Conservation (phyloP, 1,140 invertebrate genomes). For the Octopus bimaculoides region DNA sequence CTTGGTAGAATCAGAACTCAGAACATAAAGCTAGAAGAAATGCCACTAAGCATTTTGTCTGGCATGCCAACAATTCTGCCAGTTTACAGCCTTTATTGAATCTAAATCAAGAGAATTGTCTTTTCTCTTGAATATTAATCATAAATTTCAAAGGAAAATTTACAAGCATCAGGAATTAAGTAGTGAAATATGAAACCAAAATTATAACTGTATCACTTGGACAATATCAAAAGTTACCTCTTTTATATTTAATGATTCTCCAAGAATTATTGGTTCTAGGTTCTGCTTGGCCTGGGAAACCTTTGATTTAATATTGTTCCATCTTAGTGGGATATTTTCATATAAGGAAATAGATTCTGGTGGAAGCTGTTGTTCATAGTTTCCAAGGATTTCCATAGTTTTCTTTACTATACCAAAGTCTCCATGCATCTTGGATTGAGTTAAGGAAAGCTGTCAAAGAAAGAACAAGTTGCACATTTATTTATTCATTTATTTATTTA, state of each 20-base stretch:
- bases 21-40: too few relatives aligned
- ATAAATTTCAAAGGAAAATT: too few relatives aligned
- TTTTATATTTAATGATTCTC: slow-evolving; percentile 55
- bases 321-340: slow-evolving; percentile 49
- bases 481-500: too few relatives aligned
- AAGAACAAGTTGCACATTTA: too few relatives aligned
- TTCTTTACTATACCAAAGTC: slow-evolving; percentile 55
- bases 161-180: too few relatives aligned
- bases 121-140: too few relatives aligned
- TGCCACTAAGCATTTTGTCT: too few relatives aligned
- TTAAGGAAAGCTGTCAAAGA: slow-evolving; percentile 48
- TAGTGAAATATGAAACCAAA: not conserved
- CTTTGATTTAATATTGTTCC: slow-evolving; percentile 57
- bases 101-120: too few relatives aligned
- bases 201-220: not conserved
- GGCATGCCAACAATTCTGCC: too few relatives aligned
- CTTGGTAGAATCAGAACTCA: too few relatives aligned
- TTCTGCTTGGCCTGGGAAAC: slow-evolving; percentile 57
- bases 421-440: slow-evolving; percentile 55
- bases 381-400: slow-evolving; percentile 53
- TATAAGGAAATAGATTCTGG: slow-evolving; percentile 49
- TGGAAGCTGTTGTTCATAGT: slow-evolving; percentile 53
- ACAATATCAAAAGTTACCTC: slow-evolving; percentile 31
- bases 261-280: slow-evolving; percentile 56
- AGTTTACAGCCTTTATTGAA: too few relatives aligned